Conservation (phyloP, 1,140 invertebrate species). For the Drosophila orena region DNA sequence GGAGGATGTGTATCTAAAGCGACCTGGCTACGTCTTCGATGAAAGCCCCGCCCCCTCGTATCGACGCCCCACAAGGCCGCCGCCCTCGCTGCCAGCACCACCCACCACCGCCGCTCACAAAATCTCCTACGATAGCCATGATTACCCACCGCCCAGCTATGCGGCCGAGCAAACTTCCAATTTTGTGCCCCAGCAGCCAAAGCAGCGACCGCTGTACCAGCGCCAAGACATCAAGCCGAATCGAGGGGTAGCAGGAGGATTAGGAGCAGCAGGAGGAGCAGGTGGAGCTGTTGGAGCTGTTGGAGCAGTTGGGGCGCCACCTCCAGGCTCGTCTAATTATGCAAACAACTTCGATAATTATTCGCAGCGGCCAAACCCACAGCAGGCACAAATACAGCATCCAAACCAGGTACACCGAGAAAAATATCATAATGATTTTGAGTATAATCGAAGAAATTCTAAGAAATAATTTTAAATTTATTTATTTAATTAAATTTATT, state of each 20-base stretch:
- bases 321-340: constrained; percentile 75
- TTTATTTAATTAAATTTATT: too few species aligned
- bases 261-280: constrained; percentile 25
- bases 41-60: constrained; percentile 55
- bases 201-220: constrained; percentile 58
- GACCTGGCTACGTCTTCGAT: constrained; percentile 79
- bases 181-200: constrained; percentile 61
- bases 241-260: constrained; percentile 35
- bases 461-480: too few species aligned
- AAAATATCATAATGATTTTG: background rate
- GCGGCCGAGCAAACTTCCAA: constrained; percentile 76
- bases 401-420: constrained; percentile 24
- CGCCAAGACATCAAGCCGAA: constrained; percentile 70
- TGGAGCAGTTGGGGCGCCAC: constrained; percentile 30
- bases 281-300: constrained; percentile 24
- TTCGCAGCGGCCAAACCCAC: constrained; percentile 69
- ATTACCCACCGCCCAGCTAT: constrained; percentile 82
- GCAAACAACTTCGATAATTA: constrained; percentile 85
- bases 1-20: constrained; percentile 68
- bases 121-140: constrained; percentile 82
- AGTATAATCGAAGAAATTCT: too few species aligned
- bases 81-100: constrained; percentile 15
- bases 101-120: constrained; percentile 55
- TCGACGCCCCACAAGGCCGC: constrained; percentile 46
- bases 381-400: constrained; percentile 24